phyloP scores from a whole-genome alignment of 2,888 invertebrate genomes.

The Xestoiulus laeticollis region DNA sequence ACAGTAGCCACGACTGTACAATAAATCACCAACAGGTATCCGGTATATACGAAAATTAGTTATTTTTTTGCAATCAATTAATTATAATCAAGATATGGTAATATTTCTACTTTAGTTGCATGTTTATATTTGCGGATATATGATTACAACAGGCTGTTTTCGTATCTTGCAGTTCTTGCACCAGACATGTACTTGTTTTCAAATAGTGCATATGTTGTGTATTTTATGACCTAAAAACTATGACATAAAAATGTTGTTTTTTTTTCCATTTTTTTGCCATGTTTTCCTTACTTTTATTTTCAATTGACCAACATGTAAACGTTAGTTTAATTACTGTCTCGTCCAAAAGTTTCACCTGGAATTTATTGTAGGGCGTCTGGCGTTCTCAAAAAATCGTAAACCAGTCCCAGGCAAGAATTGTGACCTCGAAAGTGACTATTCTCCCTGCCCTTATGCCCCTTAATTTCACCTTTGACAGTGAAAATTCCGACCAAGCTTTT shows the following conservation, averaged over 20 bases:
- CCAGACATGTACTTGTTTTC: too few species aligned
- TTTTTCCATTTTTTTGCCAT: neutral
- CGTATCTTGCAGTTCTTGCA: too few species aligned
- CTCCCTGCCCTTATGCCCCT: neutral
- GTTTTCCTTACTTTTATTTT: neutral
- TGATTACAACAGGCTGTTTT: too few species aligned
- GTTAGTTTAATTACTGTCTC: neutral
- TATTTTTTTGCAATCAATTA: too few species aligned
- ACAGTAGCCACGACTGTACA: too few species aligned
- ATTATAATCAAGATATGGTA: too few species aligned
- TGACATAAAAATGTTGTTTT: neutral
- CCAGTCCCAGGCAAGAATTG: neutral
- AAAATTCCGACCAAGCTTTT: neutral
- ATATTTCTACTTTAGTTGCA: too few species aligned
- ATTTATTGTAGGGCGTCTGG: neutral
- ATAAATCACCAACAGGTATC: too few species aligned
- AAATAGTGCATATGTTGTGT: too few species aligned
- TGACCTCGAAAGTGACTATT: conserved; percentile 20
- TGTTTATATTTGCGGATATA: too few species aligned
- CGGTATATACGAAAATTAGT: too few species aligned
- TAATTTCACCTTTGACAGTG: conserved; percentile 13
- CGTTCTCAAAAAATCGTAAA: neutral
- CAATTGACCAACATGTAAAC: neutral
- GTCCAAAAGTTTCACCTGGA: neutral
- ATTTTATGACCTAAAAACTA: too few species aligned